These are phyloP conservation scores for Caenorhabditis panamensis DNA, from an alignment of 2,888 invertebrate species.

Conservation along the genomic window DNA sequence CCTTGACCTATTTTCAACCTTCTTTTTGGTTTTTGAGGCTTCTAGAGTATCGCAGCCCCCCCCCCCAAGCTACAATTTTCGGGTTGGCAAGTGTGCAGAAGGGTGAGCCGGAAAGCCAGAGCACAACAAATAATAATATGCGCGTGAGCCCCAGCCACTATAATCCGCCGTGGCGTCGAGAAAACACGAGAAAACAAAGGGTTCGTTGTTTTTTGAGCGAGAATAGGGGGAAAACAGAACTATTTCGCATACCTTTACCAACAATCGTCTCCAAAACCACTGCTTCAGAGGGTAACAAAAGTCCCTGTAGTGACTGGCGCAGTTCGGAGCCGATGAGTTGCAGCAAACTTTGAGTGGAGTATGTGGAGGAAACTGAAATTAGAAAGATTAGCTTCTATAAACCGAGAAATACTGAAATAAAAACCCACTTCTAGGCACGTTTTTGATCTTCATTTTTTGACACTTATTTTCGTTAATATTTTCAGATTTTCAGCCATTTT, in stretches of 20 bases:
- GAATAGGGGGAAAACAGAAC: too few relatives aligned
- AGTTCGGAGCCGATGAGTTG: constrained; percentile 67
- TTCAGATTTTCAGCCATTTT: constrained; percentile 1
- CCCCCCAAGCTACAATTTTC: not conserved
- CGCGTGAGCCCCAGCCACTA: not conserved
- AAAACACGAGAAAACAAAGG: constrained; percentile 23
- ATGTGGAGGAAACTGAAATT: constrained; percentile 69
- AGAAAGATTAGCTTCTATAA: not conserved
- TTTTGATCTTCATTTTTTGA: constrained; percentile 31
- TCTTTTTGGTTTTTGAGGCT: too few relatives aligned
- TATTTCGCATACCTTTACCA: constrained; percentile 80
- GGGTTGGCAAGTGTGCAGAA: not conserved
- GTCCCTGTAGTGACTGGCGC: constrained; percentile 64
- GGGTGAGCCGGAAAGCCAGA: constrained; percentile 1
- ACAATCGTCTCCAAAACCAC: constrained; percentile 77
- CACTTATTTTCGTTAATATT: not conserved
- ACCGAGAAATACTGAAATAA: not conserved
- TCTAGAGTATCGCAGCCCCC: not conserved
- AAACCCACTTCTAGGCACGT: constrained; percentile 19
- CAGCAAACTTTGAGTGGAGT: constrained; percentile 65
- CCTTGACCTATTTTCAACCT: not conserved
- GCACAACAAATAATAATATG: constrained; percentile 20
- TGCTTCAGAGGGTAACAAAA: constrained; percentile 74
- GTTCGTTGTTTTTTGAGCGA: too few relatives aligned
- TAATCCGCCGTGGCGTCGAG: constrained; percentile 12